Conservation (phyloP, 2,113 vertebrate species). For the Alethe diademata region DNA sequence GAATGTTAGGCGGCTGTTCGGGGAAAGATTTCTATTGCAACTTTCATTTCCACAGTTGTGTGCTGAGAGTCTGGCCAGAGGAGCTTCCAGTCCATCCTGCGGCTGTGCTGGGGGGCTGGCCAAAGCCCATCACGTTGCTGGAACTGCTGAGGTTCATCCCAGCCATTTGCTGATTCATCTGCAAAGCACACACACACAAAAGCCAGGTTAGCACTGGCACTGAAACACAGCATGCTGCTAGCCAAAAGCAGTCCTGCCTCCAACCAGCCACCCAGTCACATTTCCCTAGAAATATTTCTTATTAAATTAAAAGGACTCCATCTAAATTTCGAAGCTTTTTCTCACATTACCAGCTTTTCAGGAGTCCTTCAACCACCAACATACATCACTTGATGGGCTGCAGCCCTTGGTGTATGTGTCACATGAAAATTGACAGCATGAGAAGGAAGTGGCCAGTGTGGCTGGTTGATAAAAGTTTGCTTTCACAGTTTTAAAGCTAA, state of each 20-base stretch:
- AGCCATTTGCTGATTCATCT: constrained; percentile 97
- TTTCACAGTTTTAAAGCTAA: background rate
- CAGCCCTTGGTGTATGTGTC: background rate
- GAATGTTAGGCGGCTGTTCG: constrained; percentile 70
- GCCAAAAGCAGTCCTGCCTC: background rate
- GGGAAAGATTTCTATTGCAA: constrained; percentile 11
- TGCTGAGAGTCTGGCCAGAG: constrained; percentile 96
- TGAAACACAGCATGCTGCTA: rapidly evolving
- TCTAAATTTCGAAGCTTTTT: background rate
- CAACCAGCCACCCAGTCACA: background rate
- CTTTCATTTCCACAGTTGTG: constrained; percentile 95
- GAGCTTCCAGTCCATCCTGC: constrained; percentile 83
- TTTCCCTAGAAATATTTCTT: background rate
- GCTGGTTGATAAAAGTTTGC: background rate
- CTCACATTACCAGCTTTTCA: background rate
- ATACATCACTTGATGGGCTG: background rate
- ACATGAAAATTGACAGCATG: background rate
- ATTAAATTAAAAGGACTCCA: background rate
- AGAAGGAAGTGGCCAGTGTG: too few species aligned
- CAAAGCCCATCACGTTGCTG: constrained; percentile 70
- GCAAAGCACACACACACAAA: constrained; percentile 34
- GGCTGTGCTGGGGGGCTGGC: constrained; percentile 80
- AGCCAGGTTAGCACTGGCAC: background rate
- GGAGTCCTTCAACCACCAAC: background rate
- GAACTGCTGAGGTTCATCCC: constrained; percentile 81